Evolutionary conservation across 2,888 invertebrate species (phyloP).

Genomic region (Drosophila suboccidentalis): DNA sequence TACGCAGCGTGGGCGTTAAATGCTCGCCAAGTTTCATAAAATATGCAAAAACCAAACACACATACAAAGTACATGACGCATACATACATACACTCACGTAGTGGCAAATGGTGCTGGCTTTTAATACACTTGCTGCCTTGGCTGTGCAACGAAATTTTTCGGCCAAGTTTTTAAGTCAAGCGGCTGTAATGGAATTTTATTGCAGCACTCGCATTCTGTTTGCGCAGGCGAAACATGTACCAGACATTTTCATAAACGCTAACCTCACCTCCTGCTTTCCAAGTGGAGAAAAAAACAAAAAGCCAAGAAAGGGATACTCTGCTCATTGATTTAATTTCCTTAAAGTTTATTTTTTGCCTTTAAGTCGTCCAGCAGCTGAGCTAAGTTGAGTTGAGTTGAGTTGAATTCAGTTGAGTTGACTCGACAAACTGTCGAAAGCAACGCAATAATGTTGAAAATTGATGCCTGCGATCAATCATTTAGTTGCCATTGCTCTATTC

Average conservation of each 20-base stretch:
- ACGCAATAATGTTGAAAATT: constrained; percentile 73
- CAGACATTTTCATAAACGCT: constrained; percentile 78
- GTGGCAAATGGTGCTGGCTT: constrained; percentile 62
- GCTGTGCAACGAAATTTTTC: constrained; percentile 59
- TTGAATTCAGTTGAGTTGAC: constrained; percentile 6
- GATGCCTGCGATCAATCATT: constrained; percentile 80
- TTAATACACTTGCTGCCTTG: constrained; percentile 68
- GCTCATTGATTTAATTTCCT: constrained; percentile 47
- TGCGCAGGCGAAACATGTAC: constrained; percentile 75
- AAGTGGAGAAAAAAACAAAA: constrained; percentile 7
- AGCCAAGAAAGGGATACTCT: constrained; percentile 3
- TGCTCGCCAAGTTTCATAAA: constrained; percentile 79
- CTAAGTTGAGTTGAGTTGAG: constrained; percentile 23
- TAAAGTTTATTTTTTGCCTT: constrained; percentile 43
- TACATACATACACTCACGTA: constrained; percentile 69
- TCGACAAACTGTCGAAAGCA: constrained; percentile 61
- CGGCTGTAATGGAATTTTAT: constrained; percentile 80
- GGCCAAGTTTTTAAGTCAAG: constrained; percentile 76
- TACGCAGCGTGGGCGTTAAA: constrained; percentile 65
- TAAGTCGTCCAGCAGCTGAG: constrained; percentile 25
- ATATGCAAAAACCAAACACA: constrained; percentile 67
- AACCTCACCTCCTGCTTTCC: constrained; percentile 2
- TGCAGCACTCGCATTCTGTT: constrained; percentile 75
- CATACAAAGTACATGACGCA: constrained; percentile 35
- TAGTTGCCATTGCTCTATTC: constrained; percentile 35